A percentile compares a stretch with the other conserved stretches of the same genome.
Evolutionary conservation across 2,113 vertebrate species (phyloP).

Genomic region (Ancistrus triradiatus): DNA sequence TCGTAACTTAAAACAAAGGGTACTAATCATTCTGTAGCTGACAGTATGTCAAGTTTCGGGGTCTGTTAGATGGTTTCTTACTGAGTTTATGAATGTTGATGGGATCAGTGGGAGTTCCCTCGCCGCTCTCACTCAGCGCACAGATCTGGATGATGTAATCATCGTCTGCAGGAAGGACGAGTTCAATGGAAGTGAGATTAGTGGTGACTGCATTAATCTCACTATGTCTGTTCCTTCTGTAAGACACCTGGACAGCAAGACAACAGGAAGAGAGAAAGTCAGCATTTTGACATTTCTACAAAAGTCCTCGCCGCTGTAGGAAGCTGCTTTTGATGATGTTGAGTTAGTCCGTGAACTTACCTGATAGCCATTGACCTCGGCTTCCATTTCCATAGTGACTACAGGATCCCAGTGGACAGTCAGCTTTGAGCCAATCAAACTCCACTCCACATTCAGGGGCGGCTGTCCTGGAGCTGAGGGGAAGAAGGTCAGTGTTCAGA

Average conservation of each 20-base stretch:
- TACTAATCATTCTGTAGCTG: too few species aligned
- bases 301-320: too few species aligned
- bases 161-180: conserved; percentile 75
- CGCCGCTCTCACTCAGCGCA: conserved; percentile 81
- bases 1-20: too few species aligned
- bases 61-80: conserved; percentile 54
- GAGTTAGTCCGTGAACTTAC: conserved; percentile 61
- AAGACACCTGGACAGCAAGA: conserved; percentile 74
- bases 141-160: conserved; percentile 85
- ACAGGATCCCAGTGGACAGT: conserved; percentile 91
- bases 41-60: too few species aligned
- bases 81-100: conserved; percentile 84
- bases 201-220: conserved; percentile 71
- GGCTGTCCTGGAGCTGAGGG: conserved; percentile 83
- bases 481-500: too few species aligned
- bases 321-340: neutral
- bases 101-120: conserved; percentile 81
- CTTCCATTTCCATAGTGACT: conserved; percentile 86
- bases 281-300: neutral
- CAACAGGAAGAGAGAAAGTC: neutral
- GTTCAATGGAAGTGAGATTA: conserved; percentile 74
- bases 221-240: conserved; percentile 77
- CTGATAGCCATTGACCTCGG: conserved; percentile 89
- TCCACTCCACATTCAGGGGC: conserved; percentile 87
- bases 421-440: conserved; percentile 81